phyloP scores from a whole-genome alignment of 2,113 vertebrate genomes.

The Cathartes aura region DNA sequence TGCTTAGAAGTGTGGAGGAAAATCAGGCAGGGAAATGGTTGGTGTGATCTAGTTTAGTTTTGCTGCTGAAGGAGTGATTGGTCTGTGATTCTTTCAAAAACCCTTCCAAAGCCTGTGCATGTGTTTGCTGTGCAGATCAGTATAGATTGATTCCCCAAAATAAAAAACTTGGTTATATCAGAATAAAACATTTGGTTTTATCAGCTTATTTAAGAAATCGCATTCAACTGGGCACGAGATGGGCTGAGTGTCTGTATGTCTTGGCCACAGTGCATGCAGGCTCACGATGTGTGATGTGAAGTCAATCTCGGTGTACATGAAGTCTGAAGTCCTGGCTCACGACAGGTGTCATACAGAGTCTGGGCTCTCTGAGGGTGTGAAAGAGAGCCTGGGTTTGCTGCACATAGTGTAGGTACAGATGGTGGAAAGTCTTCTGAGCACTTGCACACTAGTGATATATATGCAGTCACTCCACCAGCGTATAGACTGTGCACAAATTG shows the following conservation, averaged over 20 bases:
- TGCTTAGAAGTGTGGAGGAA: background rate
- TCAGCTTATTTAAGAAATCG: background rate
- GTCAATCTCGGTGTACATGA: background rate
- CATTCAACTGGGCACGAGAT: background rate
- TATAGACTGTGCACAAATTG: background rate
- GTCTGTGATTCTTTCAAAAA: background rate
- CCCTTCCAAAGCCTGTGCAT: background rate
- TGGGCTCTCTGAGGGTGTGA: background rate
- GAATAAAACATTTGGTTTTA: background rate
- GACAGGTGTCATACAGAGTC: fast-evolving
- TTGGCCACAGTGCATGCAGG: background rate
- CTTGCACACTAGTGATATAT: background rate
- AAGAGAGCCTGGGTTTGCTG: background rate
- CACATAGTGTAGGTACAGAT: background rate
- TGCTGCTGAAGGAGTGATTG: background rate
- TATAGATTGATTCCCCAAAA: background rate
- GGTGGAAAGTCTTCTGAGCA: background rate
- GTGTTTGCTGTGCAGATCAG: background rate
- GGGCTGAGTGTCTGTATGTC: background rate
- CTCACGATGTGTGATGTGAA: background rate
- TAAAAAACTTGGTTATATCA: background rate
- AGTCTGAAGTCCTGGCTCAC: background rate
- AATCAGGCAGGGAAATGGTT: background rate
- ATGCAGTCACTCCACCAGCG: background rate
- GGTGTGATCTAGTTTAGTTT: background rate